Percentiles rank a stretch among this genome's conserved stretches.
phyloP scores from a whole-genome alignment of 2,888 invertebrate species.

The Imbricaverruca yamaguchii region DNA sequence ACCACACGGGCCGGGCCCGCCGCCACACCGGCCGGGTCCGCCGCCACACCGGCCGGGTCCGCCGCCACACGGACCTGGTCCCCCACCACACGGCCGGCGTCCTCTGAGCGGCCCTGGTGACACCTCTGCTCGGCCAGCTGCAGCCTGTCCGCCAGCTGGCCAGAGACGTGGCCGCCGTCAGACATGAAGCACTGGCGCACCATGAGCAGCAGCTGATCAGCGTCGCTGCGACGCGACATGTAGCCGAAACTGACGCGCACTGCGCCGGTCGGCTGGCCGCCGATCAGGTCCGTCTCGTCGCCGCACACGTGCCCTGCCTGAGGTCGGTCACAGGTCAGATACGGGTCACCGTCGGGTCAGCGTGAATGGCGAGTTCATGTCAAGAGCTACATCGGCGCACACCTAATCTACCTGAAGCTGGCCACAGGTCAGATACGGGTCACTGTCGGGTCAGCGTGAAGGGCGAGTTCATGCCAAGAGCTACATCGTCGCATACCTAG shows the following conservation, averaged over 20 bases:
- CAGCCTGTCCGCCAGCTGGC: background rate
- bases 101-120: background rate
- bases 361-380: too few relatives aligned
- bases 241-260: slow-evolving; percentile 88
- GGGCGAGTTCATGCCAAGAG: too few relatives aligned
- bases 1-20: too few relatives aligned
- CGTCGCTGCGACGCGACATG: slow-evolving; percentile 67
- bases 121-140: background rate
- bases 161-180: slow-evolving; percentile 28
- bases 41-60: too few relatives aligned
- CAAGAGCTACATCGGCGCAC: too few relatives aligned
- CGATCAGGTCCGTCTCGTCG: slow-evolving; percentile 72
- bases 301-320: slow-evolving; percentile 84
- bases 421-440: too few relatives aligned
- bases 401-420: too few relatives aligned
- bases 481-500: slow-evolving; percentile 52
- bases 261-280: slow-evolving; percentile 85
- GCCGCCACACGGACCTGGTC: background rate
- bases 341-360: too few relatives aligned
- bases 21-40: too few relatives aligned
- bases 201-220: slow-evolving; percentile 62
- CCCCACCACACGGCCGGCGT: background rate
- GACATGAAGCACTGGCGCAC: slow-evolving; percentile 60
- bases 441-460: too few relatives aligned
- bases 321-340: background rate